These are phyloP conservation scores for Mastacembelus armatus DNA, from an alignment of 2,797 vertebrate genomes.

Conservation along the genomic window DNA sequence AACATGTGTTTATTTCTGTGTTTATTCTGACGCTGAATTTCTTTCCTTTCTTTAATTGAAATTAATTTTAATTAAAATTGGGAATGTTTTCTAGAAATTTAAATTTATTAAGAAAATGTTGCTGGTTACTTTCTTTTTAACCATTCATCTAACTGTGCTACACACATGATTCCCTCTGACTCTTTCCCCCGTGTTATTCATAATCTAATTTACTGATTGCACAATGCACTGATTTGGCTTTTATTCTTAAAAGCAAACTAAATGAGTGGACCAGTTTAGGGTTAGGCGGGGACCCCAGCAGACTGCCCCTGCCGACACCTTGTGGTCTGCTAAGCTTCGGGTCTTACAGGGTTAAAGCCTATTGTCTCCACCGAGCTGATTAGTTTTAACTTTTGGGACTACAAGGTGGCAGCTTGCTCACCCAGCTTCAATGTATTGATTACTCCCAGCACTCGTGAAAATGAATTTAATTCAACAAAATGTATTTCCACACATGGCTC, in stretches of 20 bases:
- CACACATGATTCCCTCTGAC: neutral
- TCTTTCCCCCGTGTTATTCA: neutral
- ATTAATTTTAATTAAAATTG: too few species aligned
- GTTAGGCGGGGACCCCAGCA: conserved; percentile 5
- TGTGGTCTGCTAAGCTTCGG: conserved; percentile 55
- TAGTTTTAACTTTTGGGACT: conserved; percentile 72
- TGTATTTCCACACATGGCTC: neutral
- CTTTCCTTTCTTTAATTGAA: too few species aligned
- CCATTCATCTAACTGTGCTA: too few species aligned
- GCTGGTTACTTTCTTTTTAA: too few species aligned
- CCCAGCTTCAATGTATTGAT: neutral
- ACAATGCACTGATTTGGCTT: neutral
- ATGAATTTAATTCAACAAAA: neutral
- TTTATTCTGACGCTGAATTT: too few species aligned
- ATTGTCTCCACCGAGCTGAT: conserved; percentile 73
- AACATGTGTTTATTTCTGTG: neutral
- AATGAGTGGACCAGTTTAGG: neutral
- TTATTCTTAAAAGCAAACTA: neutral
- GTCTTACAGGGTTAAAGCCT: conserved; percentile 75
- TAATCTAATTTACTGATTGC: neutral
- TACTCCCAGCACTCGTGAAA: neutral
- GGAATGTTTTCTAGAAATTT: too few species aligned
- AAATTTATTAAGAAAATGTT: too few species aligned
- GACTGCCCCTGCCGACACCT: conserved; percentile 26
- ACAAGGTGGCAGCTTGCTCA: too few species aligned